Percentiles rank a stretch among this genome's conserved stretches.
Conservation (phyloP, 2,113 vertebrate genomes). For the Sialia sialis region DNA sequence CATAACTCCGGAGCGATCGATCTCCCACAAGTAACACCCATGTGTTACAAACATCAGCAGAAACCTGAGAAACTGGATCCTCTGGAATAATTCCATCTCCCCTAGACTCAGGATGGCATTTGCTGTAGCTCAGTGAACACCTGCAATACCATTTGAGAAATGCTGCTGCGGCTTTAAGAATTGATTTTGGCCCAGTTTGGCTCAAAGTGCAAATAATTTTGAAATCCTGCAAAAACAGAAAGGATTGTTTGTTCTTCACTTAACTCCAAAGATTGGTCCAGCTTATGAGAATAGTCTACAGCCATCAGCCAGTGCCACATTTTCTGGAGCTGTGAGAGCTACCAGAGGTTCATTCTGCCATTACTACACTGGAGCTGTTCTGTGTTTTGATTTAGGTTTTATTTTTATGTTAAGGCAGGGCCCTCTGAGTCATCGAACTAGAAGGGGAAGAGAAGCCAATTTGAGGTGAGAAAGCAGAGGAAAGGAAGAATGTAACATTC, state of each 20-base stretch:
- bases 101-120: neutral
- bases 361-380: neutral
- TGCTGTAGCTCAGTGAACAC: neutral
- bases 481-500: neutral
- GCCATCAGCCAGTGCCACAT: neutral
- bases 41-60: constrained; percentile 49
- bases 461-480: neutral
- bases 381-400: neutral
- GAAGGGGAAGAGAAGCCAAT: neutral
- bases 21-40: constrained; percentile 12
- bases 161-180: neutral
- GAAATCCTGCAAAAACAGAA: neutral
- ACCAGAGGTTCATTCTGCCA: neutral
- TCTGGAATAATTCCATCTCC: neutral
- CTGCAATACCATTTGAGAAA: constrained; percentile 19
- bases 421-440: neutral
- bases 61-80: constrained; percentile 46
- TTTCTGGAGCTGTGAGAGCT: neutral
- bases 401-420: neutral
- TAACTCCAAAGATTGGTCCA: neutral
- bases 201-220: neutral
- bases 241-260: neutral
- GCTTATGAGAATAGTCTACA: neutral
- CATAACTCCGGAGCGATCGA: constrained; percentile 19
- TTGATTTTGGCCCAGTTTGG: neutral